Evolutionary conservation across 2,888 invertebrate species (phyloP), one percentile per base, ranked within the genome.

Genomic region (Gymnocheta viridis): DNA sequence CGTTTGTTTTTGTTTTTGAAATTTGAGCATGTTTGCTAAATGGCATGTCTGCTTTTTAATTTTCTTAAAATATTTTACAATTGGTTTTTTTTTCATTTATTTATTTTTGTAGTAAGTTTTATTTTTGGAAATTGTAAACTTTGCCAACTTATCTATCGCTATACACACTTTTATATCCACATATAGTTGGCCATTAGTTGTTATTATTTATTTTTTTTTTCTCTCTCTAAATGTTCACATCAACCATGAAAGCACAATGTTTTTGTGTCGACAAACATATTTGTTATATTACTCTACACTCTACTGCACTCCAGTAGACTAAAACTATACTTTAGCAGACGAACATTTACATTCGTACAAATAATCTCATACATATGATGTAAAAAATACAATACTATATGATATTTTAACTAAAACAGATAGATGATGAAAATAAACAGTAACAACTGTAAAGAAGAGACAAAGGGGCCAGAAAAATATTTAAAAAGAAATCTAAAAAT

Each of bases 251-350:
- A 77, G 64, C 47, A 69, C 44, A 74, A 64, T 64, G 72, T 82
- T 85, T 78, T 74, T 74, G 58, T 82, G 77, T 82, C 74, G 84
- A 82, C 77, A 62, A 85, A 74, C 82, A 85, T 85, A 85, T 85
- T 85, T 76, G 82, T 66, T 82, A 66, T 82, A 82, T 85, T 85
- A 85, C 38, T 49, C 62, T 58, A 67, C 49, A 74, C 70, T 73
- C 41, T 56, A 17, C 62, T 64, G 49, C 69, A 62, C 62, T 62
- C 67, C 78, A 78, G 22, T 66, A 72, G n/a, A 74, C 56, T 74
- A 64, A 74, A 79, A 69, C 56, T 81, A 62, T 69, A 66, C 17
- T 69, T 78, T 32, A 69, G 49, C 29, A 69, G 35, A 73, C 60
- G 22, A 58, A 66, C 17, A 58, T 12, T 44, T 69, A 69, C 74